phyloP scores from a whole-genome alignment of 2,888 invertebrate species.

The Andrena camellia region DNA sequence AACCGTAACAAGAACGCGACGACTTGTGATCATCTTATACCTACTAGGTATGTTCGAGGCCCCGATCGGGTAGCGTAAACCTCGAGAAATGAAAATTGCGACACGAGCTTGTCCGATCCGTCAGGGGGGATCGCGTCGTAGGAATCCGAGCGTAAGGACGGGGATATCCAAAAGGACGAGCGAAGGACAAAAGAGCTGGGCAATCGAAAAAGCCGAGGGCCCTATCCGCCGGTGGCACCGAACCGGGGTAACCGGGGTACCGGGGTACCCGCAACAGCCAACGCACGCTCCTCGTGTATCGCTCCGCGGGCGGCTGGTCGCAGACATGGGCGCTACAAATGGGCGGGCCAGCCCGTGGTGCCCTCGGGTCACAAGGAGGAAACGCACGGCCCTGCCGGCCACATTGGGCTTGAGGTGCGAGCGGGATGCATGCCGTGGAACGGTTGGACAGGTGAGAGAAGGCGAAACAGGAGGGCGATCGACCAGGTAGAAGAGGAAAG shows the following conservation, averaged over 20 bases:
- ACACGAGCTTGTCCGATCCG: background rate
- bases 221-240: slow-evolving; percentile 49
- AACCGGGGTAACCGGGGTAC: slow-evolving; percentile 21
- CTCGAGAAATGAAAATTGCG: background rate
- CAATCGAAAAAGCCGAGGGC: slow-evolving; percentile 43
- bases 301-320: slow-evolving; percentile 81
- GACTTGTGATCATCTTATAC: background rate
- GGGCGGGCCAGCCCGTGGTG: slow-evolving; percentile 81
- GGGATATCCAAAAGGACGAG: slow-evolving; percentile 25
- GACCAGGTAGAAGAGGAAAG: slow-evolving; percentile 15
- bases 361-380: slow-evolving; percentile 81
- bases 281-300: slow-evolving; percentile 72
- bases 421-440: slow-evolving; percentile 56
- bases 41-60: background rate
- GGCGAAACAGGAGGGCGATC: slow-evolving; percentile 49
- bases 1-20: slow-evolving; percentile 14
- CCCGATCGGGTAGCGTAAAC: background rate
- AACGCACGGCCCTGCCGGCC: slow-evolving; percentile 78
- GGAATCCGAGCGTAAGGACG: background rate
- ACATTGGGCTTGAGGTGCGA: slow-evolving; percentile 65
- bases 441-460: slow-evolving; percentile 60
- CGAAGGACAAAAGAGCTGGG: slow-evolving; percentile 41
- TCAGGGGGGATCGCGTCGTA: background rate
- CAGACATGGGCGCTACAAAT: slow-evolving; percentile 84
- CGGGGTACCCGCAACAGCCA: slow-evolving; percentile 55